Evolutionary conservation across 64 coral and sea anemone species (phyloP).

Genomic region (Acropora tenuis): DNA sequence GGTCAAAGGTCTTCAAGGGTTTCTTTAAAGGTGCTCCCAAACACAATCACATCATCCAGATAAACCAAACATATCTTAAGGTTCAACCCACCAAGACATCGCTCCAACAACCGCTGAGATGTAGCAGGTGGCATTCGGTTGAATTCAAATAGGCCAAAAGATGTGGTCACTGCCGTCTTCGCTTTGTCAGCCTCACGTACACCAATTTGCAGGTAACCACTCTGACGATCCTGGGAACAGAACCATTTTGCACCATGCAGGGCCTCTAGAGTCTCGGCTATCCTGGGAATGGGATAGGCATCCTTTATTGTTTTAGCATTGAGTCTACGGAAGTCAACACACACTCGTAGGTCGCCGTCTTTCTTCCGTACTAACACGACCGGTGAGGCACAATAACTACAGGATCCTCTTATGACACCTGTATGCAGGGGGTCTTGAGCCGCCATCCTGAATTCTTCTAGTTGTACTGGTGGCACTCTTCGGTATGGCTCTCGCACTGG

Average conservation of each 20-base stretch:
- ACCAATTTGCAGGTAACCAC: conserved; percentile 35
- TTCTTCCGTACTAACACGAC: conserved; percentile 57
- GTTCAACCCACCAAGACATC: too few relatives aligned
- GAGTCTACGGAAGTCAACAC: conserved; percentile 57
- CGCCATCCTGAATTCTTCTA: conserved; percentile 38
- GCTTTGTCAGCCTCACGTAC: not conserved
- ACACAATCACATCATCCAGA: too few relatives aligned
- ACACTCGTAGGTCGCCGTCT: conserved; percentile 33
- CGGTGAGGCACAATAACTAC: conserved; percentile 27
- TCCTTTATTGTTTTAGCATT: conserved; percentile 41
- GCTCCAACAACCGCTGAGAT: too few relatives aligned
- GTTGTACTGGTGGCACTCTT: conserved; percentile 26
- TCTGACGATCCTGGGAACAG: conserved; percentile 55
- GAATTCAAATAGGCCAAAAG: conserved; percentile 31
- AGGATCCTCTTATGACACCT: conserved; percentile 49
- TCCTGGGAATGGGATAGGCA: conserved; percentile 55
- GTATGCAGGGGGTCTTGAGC: conserved; percentile 25
- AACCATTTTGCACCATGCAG: conserved; percentile 51
- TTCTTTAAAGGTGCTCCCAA: too few relatives aligned
- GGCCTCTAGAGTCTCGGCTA: conserved; percentile 53
- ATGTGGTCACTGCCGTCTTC: conserved; percentile 49
- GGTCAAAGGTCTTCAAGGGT: conserved; percentile 37
- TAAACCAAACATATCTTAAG: too few relatives aligned
- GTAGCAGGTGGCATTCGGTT: conserved; percentile 18
- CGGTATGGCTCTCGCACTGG: conserved; percentile 32